Evolutionary conservation across 30 jellyfish, hydroid and myxozoan genomes (phyloP).

Genomic region (Haliclystus octoradiatus): DNA sequence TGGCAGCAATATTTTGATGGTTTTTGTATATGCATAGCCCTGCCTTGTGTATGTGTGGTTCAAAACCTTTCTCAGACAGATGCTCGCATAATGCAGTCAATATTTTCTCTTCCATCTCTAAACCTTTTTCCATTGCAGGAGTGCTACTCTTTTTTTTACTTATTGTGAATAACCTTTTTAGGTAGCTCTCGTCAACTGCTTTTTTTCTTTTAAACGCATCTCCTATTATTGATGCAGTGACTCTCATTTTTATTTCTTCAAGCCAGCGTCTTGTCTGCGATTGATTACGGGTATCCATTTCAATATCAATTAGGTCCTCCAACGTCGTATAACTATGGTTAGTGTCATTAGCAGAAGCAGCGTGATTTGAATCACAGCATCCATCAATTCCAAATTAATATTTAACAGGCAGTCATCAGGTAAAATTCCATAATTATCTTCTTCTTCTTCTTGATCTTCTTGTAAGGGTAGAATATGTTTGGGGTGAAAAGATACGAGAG

Average conservation of each 20-base stretch:
- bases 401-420: background rate
- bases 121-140: background rate
- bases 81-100: background rate
- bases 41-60: background rate
- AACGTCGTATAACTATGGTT: background rate
- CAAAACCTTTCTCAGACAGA: background rate
- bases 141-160: no score
- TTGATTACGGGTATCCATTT: background rate
- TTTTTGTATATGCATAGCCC: background rate
- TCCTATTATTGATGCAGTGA: no score
- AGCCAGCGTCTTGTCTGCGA: background rate
- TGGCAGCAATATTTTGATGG: background rate
- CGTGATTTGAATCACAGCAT: background rate
- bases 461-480: no score
- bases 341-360: background rate
- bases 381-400: background rate
- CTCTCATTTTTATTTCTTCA: background rate
- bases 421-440: no score
- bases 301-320: background rate
- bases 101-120: background rate
- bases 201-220: no score
- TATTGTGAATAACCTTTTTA: no score
- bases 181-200: no score
- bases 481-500: no score
- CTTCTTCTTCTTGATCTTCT: no score